phyloP scores from a whole-genome alignment of 2,797 vertebrate genomes.

The Eidolon dupreanum region DNA sequence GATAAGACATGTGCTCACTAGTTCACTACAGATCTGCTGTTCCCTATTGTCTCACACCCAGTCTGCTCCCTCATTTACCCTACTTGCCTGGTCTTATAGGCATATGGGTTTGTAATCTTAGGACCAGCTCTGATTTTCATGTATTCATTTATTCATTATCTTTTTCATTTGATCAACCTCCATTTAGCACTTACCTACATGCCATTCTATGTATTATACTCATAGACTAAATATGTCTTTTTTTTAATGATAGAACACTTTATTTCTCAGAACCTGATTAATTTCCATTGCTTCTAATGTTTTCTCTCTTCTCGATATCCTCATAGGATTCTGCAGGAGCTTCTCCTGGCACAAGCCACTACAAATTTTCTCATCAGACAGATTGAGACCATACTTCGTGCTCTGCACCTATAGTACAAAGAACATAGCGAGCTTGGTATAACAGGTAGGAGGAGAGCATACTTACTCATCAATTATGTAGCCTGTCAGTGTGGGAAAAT shows the following conservation, averaged over 20 bases:
- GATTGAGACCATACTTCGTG: neutral
- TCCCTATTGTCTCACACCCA: neutral
- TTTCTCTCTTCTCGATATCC: neutral
- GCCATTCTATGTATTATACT: neutral
- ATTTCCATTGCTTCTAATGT: neutral
- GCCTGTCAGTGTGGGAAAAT: neutral
- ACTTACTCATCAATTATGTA: neutral
- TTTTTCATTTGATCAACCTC: neutral
- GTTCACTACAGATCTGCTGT: neutral
- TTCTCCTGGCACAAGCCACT: neutral
- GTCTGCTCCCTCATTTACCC: neutral
- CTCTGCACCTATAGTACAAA: neutral
- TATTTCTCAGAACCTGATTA: neutral
- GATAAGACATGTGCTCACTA: no score
- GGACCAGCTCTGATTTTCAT: neutral
- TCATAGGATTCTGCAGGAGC: conserved; percentile 41
- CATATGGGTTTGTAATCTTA: neutral
- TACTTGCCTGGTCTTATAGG: neutral
- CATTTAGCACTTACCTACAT: neutral
- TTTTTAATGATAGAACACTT: neutral
- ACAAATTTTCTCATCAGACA: neutral
- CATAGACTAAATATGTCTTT: neutral
- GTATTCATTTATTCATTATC: neutral
- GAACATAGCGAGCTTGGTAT: neutral
- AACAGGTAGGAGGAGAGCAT: conserved; percentile 41